Conservation (phyloP, 1,140 invertebrate species). For the Polyergus mexicanus region DNA sequence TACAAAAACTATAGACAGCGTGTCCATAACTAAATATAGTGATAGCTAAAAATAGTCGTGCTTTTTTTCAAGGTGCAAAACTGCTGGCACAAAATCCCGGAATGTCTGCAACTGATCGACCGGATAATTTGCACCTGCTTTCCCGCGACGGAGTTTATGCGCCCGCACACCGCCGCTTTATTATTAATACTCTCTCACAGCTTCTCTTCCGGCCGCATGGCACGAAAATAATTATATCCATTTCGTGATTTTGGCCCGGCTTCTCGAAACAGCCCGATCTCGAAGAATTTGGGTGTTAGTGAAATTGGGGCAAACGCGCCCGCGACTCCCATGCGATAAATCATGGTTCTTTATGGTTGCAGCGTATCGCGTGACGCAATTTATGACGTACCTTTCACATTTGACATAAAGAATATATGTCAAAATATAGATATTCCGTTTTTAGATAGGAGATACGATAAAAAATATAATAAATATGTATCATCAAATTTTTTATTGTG, state of each 20-base stretch:
- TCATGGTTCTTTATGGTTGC: conserved; percentile 35
- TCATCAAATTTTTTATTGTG: not conserved
- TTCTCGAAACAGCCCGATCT: not conserved
- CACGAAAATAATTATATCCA: conserved; percentile 42
- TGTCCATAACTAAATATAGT: no score
- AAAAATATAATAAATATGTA: conserved; percentile 4
- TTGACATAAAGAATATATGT: not conserved
- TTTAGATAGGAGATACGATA: not conserved
- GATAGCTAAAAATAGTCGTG: conserved; percentile 5
- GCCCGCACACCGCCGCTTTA: not conserved
- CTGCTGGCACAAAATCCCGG: conserved; percentile 15
- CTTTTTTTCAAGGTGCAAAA: conserved; percentile 34
- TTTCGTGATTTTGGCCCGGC: conserved; percentile 16
- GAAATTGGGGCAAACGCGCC: conserved; percentile 16
- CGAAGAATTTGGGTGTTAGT: conserved; percentile 30
- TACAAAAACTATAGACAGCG: conserved; percentile 14
- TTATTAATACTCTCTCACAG: conserved; percentile 38
- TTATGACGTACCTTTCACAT: conserved; percentile 7
- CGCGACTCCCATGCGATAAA: conserved; percentile 24
- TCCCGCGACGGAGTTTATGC: conserved; percentile 16
- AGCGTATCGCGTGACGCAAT: not conserved
- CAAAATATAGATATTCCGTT: not conserved
- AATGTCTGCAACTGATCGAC: conserved; percentile 29
- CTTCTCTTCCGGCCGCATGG: not conserved
- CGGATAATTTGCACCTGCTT: conserved; percentile 53